Evolutionary conservation across 2,888 invertebrate species (phyloP), one percentile per base, ranked within the genome.

Genomic region (Acleris laterana): DNA sequence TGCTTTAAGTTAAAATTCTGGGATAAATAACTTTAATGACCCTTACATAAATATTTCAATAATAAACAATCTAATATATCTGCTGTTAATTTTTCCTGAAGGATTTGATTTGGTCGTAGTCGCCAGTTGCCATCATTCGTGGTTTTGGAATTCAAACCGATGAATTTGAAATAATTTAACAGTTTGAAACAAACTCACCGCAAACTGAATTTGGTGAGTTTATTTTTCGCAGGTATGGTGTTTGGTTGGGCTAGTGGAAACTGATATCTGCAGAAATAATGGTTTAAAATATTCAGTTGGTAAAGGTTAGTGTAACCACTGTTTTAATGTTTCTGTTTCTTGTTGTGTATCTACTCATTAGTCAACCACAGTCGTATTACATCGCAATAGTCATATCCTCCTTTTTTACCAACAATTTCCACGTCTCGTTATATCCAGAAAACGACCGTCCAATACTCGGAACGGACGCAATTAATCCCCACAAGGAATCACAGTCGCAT

Each of bases 401-500:
- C 46, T 46, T 46, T 46, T 51, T 52, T 28, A 13, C 52, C 28
- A 22, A 25, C 13, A 13, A 22, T 28, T 28, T 5, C 28, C 52
- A 25, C 25, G 52, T 28, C 22, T 22, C 13, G 52, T 28, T 28
- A 52, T 25, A n/a, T 28, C 53, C 9, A 5, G 38, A 38, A 32
- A 53, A n/a, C 32, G 28, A 19, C 50, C 56, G 32, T 66, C 57
- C 62, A 44, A 65, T 65, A 66, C 58, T 32, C 62, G 62, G 38
- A 25, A 56, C 20, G 53, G 61, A 66, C 68, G 62, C 66, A 66
- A 66, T 66, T 62, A 66, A 66, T 66, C 62, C 66, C 52, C 66
- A 51, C 62, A 66, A 66, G 62, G 66, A 66, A 66, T 66, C 66
- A 66, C 61, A 66, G 66, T 66, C 64, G 42, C 57, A 57, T 46